Evolutionary conservation across 2,888 invertebrate genomes (phyloP).

Genomic region (Caenorhabditis sp.): DNA sequence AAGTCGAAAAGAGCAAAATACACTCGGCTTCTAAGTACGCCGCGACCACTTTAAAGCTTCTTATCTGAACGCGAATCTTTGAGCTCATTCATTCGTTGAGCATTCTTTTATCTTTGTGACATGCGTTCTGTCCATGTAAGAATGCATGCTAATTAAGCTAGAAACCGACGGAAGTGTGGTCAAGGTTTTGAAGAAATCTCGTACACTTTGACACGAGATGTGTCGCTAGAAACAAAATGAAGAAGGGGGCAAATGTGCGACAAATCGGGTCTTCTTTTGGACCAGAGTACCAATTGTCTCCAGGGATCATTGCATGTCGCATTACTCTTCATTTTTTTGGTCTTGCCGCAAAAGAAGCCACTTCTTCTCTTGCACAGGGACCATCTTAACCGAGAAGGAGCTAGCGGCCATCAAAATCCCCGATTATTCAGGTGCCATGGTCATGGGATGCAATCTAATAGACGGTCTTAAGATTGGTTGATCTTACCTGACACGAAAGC

Average conservation of each 20-base stretch:
- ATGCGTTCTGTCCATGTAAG: constrained; percentile 5
- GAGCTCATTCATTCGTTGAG: too few species aligned
- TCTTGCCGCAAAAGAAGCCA: constrained; percentile 20
- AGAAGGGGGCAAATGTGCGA: not conserved
- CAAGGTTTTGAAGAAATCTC: too few species aligned
- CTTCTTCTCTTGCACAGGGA: constrained; percentile 6
- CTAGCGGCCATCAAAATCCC: too few species aligned
- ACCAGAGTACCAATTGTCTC: constrained; percentile 34
- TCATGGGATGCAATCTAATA: too few species aligned
- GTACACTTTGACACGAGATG: too few species aligned
- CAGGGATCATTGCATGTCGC: constrained; percentile 53
- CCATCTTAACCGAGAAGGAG: too few species aligned
- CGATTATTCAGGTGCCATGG: constrained; percentile 15
- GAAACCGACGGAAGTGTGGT: too few species aligned
- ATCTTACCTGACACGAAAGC: constrained; percentile 29
- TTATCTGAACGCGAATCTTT: constrained; percentile 46
- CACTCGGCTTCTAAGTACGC: not conserved
- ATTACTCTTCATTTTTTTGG: constrained; percentile 52
- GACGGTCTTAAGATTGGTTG: too few species aligned
- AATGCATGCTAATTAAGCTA: too few species aligned
- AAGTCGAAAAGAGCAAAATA: not conserved
- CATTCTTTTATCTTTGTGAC: constrained; percentile 1
- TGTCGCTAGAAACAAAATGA: not conserved
- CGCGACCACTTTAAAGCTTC: not conserved
- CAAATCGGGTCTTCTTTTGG: constrained; percentile 14